A percentile compares a stretch with the other conserved stretches of the same genome.
Conservation (phyloP, 2,113 vertebrate genomes). For the Rhinichthys klamathensis region DNA sequence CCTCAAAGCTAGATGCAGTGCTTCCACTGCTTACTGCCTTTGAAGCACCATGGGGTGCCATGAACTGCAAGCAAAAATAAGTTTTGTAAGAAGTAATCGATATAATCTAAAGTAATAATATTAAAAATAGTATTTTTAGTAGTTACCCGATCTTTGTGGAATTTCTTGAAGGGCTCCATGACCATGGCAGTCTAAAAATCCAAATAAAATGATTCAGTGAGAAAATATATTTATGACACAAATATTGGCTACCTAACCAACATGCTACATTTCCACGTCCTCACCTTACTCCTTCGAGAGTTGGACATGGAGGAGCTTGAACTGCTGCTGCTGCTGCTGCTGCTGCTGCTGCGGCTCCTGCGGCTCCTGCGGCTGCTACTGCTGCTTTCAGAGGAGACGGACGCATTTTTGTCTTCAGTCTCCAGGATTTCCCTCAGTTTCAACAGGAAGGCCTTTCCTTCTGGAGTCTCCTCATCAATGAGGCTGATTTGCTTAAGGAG, state of each 20-base stretch:
- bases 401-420: constrained; percentile 51
- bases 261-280: background rate
- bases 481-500: constrained; percentile 69
- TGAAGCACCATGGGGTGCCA: constrained; percentile 1
- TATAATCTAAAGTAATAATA: background rate
- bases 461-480: constrained; percentile 58
- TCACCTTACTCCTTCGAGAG: constrained; percentile 58
- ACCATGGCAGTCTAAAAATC: background rate
- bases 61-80: background rate
- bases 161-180: constrained; percentile 32
- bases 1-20: constrained; percentile 54
- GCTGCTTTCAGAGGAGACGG: constrained; percentile 39
- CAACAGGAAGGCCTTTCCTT: constrained; percentile 62
- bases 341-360: constrained; percentile 19
- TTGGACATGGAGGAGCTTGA: constrained; percentile 53
- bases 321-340: background rate
- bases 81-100: no score
- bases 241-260: background rate
- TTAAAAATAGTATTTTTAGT: background rate
- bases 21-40: constrained; percentile 37
- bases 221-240: background rate
- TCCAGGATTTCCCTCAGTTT: constrained; percentile 78
- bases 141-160: constrained; percentile 51
- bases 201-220: background rate
- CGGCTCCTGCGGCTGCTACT: constrained; percentile 24